phyloP scores from a whole-genome alignment of 2,797 vertebrate genomes.

The Heterohyrax brucei region DNA sequence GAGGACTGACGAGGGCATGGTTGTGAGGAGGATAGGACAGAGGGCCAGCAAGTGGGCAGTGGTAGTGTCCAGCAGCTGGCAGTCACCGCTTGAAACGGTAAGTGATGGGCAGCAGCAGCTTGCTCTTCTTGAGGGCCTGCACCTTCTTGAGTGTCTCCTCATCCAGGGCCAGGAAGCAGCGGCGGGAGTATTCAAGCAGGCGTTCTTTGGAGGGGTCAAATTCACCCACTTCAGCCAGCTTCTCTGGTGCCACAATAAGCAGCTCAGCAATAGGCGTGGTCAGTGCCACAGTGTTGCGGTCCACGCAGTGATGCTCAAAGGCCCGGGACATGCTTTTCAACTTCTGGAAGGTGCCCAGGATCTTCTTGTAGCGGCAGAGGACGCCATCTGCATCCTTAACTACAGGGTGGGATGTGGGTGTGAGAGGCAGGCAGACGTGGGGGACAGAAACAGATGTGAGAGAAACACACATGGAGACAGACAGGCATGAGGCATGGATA shows the following conservation, averaged over 20 bases:
- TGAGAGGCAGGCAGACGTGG: neutral
- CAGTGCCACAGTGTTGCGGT: conserved; percentile 96
- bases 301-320: conserved; percentile 96
- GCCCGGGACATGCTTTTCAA: conserved; percentile 97
- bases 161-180: conserved; percentile 95
- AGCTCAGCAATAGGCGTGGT: conserved; percentile 97
- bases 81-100: conserved; percentile 95
- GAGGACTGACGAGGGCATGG: neutral
- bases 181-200: conserved; percentile 96
- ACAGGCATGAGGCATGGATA: neutral
- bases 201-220: conserved; percentile 97
- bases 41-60: neutral
- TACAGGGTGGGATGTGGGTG: conserved; percentile 72
- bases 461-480: too few species aligned
- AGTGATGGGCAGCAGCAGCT: conserved; percentile 96
- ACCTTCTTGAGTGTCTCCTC: conserved; percentile 96
- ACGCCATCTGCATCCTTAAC: conserved; percentile 96
- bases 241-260: conserved; percentile 96
- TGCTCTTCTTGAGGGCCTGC: conserved; percentile 96
- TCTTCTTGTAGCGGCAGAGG: conserved; percentile 97
- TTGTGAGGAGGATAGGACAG: neutral
- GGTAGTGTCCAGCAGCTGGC: neutral
- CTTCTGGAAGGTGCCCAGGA: conserved; percentile 96
- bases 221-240: conserved; percentile 95
- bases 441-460: neutral